Evolutionary conservation across 2,797 vertebrate species (phyloP), one percentile per base, ranked within the genome.

Genomic region (Sebastolobus altivelis): DNA sequence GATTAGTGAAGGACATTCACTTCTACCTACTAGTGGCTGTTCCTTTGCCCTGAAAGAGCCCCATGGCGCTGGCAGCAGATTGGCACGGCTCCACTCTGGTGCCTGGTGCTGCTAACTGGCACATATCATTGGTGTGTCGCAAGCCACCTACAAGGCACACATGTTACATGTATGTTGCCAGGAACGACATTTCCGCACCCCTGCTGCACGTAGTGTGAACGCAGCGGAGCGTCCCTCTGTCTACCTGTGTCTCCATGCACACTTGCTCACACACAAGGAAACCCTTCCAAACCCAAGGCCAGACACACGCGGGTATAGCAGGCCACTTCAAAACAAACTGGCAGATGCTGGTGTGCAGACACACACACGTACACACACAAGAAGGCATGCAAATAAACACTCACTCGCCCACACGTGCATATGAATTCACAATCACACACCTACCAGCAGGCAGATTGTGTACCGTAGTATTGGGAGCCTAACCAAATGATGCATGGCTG

Each of bases 101-200:
- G 85, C 91, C 90, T 88, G 92, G 92, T 87, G 87, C 87, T 80
- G 77, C 86, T 89, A 90, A 88, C 93, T 95, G 94, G 93, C 95
- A 93, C 88, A 61, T 77, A 69, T 55, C 70, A 76, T 78, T 66
- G 84, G 86, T 89, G 90, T 91, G 85, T 89, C 8, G 75, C 82
- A 62, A 81, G 79, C 91, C 93, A 87, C 95, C 93, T 92, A 90
- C 92, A 68, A 75, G 81, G 90, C 91, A 94, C 95, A 95, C 95
- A 94, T 95, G 95, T 95, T 94, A 93, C 93, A 82, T 56, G 82
- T 65, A 77, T 91, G 93, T 91, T 95, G 94, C 94, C 96, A 96
- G 89, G 87, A 86, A 90, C 22, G 54, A 61, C 80, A 89, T 93
- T 96, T 96, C 95, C 95, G 95, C 94, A 94, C 93, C 93, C 95